Evolutionary conservation across 2,113 vertebrate genomes (phyloP).

Genomic region (Podarcis muralis): DNA sequence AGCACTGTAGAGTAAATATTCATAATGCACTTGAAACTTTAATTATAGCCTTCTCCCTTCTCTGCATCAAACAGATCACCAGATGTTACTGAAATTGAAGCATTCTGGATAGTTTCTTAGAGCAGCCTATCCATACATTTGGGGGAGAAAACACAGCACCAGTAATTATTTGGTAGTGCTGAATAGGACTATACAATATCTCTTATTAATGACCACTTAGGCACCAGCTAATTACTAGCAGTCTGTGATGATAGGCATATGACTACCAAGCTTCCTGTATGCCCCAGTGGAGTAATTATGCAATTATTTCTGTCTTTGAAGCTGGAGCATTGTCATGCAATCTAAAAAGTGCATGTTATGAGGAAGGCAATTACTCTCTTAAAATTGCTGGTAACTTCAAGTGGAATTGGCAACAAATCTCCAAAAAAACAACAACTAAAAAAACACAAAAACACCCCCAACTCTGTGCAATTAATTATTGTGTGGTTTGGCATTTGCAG

Average conservation of each 20-base stretch:
- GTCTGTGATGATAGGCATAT: neutral
- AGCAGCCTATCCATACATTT: neutral
- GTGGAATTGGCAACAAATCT: neutral
- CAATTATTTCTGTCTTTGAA: constrained; percentile 26
- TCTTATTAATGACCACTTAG: neutral
- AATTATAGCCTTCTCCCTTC: constrained; percentile 11
- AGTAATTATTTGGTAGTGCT: constrained; percentile 2
- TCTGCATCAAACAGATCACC: constrained; percentile 6
- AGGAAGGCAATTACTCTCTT: constrained; percentile 25
- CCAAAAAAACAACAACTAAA: neutral
- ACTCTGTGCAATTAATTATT: neutral
- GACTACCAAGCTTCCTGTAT: constrained; percentile 27
- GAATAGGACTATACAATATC: neutral
- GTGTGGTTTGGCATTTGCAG: neutral
- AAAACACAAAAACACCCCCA: neutral
- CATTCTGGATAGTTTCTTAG: constrained; percentile 8
- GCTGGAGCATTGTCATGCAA: constrained; percentile 21
- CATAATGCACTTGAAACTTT: constrained; percentile 25
- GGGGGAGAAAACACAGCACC: neutral
- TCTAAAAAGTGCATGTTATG: constrained; percentile 8
- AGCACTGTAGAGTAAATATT: constrained; percentile 3
- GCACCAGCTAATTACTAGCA: neutral
- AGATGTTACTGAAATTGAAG: constrained; percentile 13
- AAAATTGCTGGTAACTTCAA: constrained; percentile 16
- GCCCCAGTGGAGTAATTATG: constrained; percentile 18